Conservation (phyloP, 2,888 invertebrate species). For the Tipula helvola region DNA sequence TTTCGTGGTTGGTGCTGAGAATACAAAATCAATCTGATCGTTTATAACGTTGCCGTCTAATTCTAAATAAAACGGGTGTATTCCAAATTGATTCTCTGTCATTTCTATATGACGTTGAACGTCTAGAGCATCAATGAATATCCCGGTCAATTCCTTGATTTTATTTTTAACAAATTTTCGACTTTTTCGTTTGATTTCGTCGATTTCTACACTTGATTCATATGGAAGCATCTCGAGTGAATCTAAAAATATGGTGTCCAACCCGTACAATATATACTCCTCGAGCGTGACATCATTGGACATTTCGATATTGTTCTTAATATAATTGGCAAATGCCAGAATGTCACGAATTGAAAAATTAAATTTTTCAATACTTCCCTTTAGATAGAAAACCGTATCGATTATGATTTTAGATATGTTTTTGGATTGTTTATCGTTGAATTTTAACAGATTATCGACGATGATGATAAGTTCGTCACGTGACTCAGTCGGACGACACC, state of each 20-base stretch:
- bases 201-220: conserved; percentile 44
- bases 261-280: conserved; percentile 78
- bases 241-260: conserved; percentile 82
- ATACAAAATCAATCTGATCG: conserved; percentile 43
- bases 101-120: conserved; percentile 18
- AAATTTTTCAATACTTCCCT: conserved; percentile 60
- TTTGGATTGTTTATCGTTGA: conserved; percentile 38
- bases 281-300: conserved; percentile 26
- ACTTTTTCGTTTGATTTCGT: conserved; percentile 28
- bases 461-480: conserved; percentile 66
- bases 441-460: conserved; percentile 64
- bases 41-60: conserved; percentile 13
- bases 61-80: conserved; percentile 58
- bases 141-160: conserved; percentile 32
- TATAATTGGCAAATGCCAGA: conserved; percentile 83
- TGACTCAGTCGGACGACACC: conserved; percentile 74
- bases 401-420: conserved; percentile 59
- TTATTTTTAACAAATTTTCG: conserved; percentile 27
- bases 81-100: conserved; percentile 44
- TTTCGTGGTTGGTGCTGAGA: conserved; percentile 65
- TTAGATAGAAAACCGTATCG: conserved; percentile 70
- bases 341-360: conserved; percentile 85
- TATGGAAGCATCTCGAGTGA: conserved; percentile 71
- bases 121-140: background rate
- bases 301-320: conserved; percentile 42